Base-by-base conservation (phyloP, 2,797 vertebrate genomes). In the Neoniphon sammara region DNA sequence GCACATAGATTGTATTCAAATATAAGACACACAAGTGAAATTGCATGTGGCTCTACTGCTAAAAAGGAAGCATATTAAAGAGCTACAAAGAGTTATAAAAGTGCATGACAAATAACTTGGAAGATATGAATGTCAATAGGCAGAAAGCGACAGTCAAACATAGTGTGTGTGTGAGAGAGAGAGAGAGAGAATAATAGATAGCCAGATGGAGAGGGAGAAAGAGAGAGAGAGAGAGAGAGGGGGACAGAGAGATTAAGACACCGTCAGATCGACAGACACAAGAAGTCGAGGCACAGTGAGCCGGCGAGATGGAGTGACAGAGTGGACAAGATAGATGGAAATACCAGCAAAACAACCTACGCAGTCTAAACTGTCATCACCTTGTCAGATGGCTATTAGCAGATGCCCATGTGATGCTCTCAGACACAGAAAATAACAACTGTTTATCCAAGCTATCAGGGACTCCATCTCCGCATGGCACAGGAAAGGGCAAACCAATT, bases 361-460 rank as follows among this genome's bases (percentile, higher is more conserved):
- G 57, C 61, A 71, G 61, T 66, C 52, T 20, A 65, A 80, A 73
- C 57, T 78, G 78, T 53, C 78, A 66, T 70, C 78, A 66, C 61
- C 69, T 61, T 64, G 27, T 84, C 76, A 83, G 65, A 80, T 64
- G 58, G 62, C 67, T 62, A 56, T 75, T 83, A 69, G 73, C 71
- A 67, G 76, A 68, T 73, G 62, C 52, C 60, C 34, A 52, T 67
- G 80, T 66, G 67, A 79, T 64, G 57, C 76, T 71, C 80, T 70
- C 60, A 74, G 58, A 83, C 55, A 66, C 21, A 49, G 78, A 84
- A 80, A 79, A 73, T 67, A 82, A 75, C 67, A 81, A 74, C 74
- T 61, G 77, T 81, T 85, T 81, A 73, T 59, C 57, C 36, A 21
- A 62, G 36, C 63, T 46, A 66, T 73, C 20, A 17, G 64, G 60